Evolutionary conservation across 2,888 invertebrate genomes (phyloP), one percentile per base, ranked within the genome.

Genomic region (Synergus umbraculus): DNA sequence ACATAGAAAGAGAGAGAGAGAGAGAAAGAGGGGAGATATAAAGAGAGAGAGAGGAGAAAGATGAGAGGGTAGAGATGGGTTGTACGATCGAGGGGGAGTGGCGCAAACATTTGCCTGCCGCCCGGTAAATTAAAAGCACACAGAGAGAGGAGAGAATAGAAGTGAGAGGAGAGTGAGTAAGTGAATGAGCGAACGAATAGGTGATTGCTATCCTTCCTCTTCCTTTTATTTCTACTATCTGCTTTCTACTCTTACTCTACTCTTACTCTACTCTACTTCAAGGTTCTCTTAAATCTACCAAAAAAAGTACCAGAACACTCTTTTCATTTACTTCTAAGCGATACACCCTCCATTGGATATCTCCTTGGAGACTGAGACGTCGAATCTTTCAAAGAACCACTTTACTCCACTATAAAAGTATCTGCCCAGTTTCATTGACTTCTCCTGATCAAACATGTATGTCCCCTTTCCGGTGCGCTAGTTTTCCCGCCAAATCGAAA

Each of bases 71-170:
- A 84, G 88, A 88, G 87, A 89, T 86, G 86, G 89, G 88, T 87
- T 87, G 89, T 88, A 89, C 89, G 90, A 91, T 90, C 90, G 90
- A 87, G 88, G 86, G 91, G 90, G 90, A 90, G 91, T 90, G 92
- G 91, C 90, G 92, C 92, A 92, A 92, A 92, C 92, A 92, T 92
- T 92, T 92, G 91, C 91, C 91, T 91, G 91, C 91, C 92, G 91
- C 91, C 92, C 89, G 91, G 90, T 91, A 92, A 92, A 92, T 92
- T 92, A 92, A 92, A 92, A 92, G 92, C 91, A 92, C 89, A 92
- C 91, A 91, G 90, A 88, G 86, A 86, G 87, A 88, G 87, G 85
- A 87, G 89, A 87, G 88, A 88, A 88, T 86, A 85, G 87, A 86
- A 89, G 86, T 84, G 86, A 86, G 87, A 87, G 87, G 87, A 83